phyloP scores from a whole-genome alignment of 1,140 invertebrate species.

The Phymorhynchus buccinoides region DNA sequence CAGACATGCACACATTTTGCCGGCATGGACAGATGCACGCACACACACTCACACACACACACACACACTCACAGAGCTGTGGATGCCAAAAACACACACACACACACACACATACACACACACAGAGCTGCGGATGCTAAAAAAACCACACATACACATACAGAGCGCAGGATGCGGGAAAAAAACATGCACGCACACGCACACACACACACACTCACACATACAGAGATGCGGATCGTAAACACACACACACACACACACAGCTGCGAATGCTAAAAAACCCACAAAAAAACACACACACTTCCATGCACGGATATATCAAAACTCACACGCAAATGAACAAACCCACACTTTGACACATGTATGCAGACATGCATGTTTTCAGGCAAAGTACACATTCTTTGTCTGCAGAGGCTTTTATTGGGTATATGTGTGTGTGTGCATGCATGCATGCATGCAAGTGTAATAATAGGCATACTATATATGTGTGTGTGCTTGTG shows the following conservation, averaged over 20 bases:
- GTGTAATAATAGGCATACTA: no score
- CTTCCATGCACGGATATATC: not conserved
- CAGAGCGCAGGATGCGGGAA: not conserved
- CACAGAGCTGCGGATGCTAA: not conserved
- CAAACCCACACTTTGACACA: not conserved
- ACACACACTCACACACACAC: not conserved
- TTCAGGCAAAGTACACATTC: no score
- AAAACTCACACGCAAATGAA: not conserved
- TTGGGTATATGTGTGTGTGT: no score
- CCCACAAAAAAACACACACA: not conserved
- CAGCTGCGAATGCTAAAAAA: not conserved
- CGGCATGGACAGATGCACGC: not conserved
- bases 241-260: not conserved
- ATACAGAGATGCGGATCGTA: no score
- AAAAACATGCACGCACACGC: not conserved
- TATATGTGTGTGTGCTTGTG: no score
- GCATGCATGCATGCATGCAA: no score
- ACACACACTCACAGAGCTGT: slow-evolving; percentile 13
- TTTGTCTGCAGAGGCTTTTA: no score
- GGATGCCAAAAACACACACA: no score
- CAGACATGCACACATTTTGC: not conserved
- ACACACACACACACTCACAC: not conserved
- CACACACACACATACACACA: slow-evolving; percentile 1
- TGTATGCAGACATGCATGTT: not conserved
- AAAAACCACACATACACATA: not conserved